Conservation (phyloP, 1,140 invertebrate species). For the Bemisia tabaci region DNA sequence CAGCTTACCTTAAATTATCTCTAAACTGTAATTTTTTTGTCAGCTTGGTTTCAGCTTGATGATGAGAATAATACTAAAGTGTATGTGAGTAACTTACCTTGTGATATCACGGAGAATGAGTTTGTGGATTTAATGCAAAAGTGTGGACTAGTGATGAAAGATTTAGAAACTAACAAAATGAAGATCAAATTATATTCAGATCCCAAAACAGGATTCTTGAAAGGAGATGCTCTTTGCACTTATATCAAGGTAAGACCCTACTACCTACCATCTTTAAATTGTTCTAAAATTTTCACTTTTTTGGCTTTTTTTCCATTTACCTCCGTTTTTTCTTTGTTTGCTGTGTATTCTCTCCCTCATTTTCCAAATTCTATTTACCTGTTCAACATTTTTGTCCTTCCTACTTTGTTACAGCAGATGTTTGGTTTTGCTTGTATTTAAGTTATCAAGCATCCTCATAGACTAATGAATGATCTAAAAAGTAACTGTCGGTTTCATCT, state of each 20-base stretch:
- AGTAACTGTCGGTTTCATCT: too few species aligned
- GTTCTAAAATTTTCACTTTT: too few species aligned
- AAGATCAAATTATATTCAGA: constrained; percentile 93
- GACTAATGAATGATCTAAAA: too few species aligned
- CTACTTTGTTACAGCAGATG: too few species aligned
- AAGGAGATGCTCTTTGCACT: constrained; percentile 93
- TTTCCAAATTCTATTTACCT: too few species aligned
- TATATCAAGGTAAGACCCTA: constrained; percentile 89
- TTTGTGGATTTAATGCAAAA: constrained; percentile 87
- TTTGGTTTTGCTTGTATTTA: too few species aligned
- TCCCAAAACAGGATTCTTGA: constrained; percentile 61
- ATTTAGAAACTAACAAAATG: constrained; percentile 64
- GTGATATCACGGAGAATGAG: constrained; percentile 77
- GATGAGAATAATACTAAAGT: constrained; percentile 92
- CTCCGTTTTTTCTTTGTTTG: constrained; percentile 6
- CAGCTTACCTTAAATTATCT: too few species aligned
- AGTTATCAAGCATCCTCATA: too few species aligned
- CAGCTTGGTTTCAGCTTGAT: constrained; percentile 85
- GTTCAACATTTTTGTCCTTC: too few species aligned
- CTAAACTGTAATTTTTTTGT: constrained; percentile 4
- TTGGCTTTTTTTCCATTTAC: constrained; percentile 1
- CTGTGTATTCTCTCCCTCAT: too few species aligned
- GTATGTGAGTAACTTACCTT: constrained; percentile 86
- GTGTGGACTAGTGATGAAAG: constrained; percentile 88
- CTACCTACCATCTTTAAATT: too few species aligned